Evolutionary conservation across 35 echinoderm and acorn worm species (phyloP), one percentile per base, ranked within the genome.

Genomic region (Acanthaster planci): DNA sequence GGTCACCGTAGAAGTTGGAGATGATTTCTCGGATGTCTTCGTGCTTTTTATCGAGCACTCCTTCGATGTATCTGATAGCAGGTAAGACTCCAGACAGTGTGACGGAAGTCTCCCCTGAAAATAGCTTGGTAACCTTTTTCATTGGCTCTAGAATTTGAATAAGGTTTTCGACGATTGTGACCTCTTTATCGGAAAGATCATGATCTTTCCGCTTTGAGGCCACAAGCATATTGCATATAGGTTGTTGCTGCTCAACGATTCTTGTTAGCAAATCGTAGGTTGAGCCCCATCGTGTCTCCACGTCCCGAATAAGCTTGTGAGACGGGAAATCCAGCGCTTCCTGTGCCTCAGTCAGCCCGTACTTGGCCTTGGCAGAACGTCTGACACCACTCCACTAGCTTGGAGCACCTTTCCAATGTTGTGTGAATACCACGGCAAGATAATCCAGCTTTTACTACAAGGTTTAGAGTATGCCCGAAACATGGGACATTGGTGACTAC

Each of bases 401-500:
- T 79, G 19, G 72, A 78, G 12, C 85, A 87, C 16, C 85, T 78
- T 8, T 47, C 85, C 15, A 87, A 52, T 0, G 76, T 55, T 35
- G 51, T 58, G 0, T 80, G 75, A 1, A 87, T 26, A 1, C 50
- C 44, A 34, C 51, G 17, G 18, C 32, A n/a, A 21, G 75, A 34
- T 22, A 87, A 38, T 39, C 85, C 76, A 36, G 75, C 85, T 23
- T 87, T 87, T 2, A 87, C 85, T 21, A 80, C 85, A 17, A 87
- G 37, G 36, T 87, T 76, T 8, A 77, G 40, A 29, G 60, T 67
- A 57, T 84, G 82, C 15, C 82, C 82, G 67, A 84, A 84, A 67
- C 82, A 84, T 56, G 21, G 50, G 35, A 84, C 40, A 39, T 77
- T 77, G 34, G 50, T 53, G 8, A 84, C 15, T 54, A 12, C 37